Conservation (phyloP, 2,113 vertebrate genomes). For the Pithys albifrons region DNA sequence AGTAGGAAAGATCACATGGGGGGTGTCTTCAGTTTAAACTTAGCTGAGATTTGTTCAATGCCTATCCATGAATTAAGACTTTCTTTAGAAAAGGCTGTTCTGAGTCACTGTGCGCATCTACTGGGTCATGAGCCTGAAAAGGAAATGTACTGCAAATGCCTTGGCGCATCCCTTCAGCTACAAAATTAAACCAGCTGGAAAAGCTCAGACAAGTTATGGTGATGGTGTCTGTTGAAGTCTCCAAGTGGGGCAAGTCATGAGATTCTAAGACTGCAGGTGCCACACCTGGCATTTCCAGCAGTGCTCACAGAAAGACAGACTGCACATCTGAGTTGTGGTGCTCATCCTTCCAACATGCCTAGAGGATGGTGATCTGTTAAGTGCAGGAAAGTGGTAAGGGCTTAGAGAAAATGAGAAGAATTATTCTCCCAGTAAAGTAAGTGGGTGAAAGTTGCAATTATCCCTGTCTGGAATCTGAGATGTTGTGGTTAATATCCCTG, state of each 20-base stretch:
- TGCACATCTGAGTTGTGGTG: not conserved
- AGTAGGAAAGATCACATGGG: not conserved
- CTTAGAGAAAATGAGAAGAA: not conserved
- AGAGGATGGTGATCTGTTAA: not conserved
- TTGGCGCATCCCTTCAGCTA: not conserved
- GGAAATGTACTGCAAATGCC: not conserved
- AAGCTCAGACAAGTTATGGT: not conserved
- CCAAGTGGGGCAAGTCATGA: not conserved
- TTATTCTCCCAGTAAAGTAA: not conserved
- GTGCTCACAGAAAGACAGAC: not conserved
- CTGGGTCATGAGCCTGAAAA: not conserved
- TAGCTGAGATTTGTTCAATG: not conserved
- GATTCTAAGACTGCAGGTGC: not conserved
- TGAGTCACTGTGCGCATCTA: not conserved
- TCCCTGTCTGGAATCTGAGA: conserved; percentile 17
- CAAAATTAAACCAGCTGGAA: not conserved
- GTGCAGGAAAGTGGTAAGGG: not conserved
- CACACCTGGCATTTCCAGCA: not conserved
- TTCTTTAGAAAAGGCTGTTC: not conserved
- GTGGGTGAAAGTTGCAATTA: not conserved
- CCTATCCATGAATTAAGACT: not conserved
- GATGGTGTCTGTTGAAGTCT: not conserved
- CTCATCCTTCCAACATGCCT: not conserved
- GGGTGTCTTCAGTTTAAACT: not conserved
- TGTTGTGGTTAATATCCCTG: not conserved